Conservation (phyloP, 2,113 vertebrate genomes). For the Nannobrachium achirus region DNA sequence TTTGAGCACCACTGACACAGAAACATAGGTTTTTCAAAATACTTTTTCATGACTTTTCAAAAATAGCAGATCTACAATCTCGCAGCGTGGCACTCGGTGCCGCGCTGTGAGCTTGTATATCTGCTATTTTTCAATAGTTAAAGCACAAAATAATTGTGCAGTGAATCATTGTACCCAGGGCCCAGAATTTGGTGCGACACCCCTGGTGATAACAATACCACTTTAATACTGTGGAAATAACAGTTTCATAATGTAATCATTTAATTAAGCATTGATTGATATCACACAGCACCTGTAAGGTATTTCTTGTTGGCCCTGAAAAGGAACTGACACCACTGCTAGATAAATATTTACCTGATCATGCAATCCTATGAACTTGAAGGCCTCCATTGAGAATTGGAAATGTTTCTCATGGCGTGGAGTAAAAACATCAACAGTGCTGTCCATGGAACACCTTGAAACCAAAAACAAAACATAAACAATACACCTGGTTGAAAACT, state of each 20-base stretch:
- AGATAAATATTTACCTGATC: constrained; percentile 61
- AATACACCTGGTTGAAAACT: background rate
- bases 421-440: constrained; percentile 51
- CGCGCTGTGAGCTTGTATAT: too few relatives aligned
- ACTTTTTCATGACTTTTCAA: too few relatives aligned
- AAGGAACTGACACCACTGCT: background rate
- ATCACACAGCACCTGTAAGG: background rate
- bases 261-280: background rate
- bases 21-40: too few relatives aligned
- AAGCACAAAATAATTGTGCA: too few relatives aligned
- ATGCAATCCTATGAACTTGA: constrained; percentile 75
- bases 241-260: background rate
- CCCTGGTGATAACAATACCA: too few relatives aligned
- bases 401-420: constrained; percentile 32
- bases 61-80: too few relatives aligned
- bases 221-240: background rate
- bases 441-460: constrained; percentile 67
- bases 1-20: too few relatives aligned
- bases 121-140: too few relatives aligned
- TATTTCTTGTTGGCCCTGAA: background rate
- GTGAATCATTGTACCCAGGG: too few relatives aligned
- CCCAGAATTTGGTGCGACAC: too few relatives aligned
- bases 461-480: background rate
- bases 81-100: too few relatives aligned
- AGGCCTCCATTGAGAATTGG: constrained; percentile 73